Conservation (phyloP, 2,113 vertebrate species). For the Diphyllodes magnificus region DNA sequence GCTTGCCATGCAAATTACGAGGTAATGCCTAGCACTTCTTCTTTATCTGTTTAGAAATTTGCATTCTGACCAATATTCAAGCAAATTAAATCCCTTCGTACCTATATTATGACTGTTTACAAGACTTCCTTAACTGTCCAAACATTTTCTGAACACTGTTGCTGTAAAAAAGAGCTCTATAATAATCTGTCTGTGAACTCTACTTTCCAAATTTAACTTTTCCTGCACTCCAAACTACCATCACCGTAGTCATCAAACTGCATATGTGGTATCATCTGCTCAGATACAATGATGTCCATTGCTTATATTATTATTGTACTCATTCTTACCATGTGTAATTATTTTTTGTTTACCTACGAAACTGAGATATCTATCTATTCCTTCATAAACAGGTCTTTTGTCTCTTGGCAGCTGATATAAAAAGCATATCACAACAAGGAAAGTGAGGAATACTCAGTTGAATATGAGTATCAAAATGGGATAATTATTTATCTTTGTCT, state of each 20-base stretch:
- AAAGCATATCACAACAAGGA: not conserved
- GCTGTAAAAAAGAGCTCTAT: not conserved
- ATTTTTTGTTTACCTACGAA: not conserved
- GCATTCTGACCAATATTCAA: not conserved
- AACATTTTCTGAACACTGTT: not conserved
- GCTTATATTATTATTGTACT: not conserved
- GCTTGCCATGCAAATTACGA: not conserved
- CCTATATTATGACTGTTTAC: not conserved
- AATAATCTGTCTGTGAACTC: not conserved
- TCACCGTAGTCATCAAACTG: not conserved
- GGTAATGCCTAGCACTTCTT: not conserved
- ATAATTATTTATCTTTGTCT: not conserved
- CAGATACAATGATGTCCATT: not conserved
- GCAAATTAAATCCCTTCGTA: not conserved
- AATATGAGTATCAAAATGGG: not conserved
- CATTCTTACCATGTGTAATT: not conserved
- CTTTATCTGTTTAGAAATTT: not conserved
- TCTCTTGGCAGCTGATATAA: not conserved
- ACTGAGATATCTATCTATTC: not conserved
- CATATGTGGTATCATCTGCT: not conserved
- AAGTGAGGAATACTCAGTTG: not conserved
- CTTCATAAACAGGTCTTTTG: not conserved
- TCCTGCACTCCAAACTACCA: not conserved
- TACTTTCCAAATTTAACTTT: not conserved
- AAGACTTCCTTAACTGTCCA: not conserved